phyloP scores from a whole-genome alignment of 2,797 vertebrate species.

The Astyanax mexicanus region DNA sequence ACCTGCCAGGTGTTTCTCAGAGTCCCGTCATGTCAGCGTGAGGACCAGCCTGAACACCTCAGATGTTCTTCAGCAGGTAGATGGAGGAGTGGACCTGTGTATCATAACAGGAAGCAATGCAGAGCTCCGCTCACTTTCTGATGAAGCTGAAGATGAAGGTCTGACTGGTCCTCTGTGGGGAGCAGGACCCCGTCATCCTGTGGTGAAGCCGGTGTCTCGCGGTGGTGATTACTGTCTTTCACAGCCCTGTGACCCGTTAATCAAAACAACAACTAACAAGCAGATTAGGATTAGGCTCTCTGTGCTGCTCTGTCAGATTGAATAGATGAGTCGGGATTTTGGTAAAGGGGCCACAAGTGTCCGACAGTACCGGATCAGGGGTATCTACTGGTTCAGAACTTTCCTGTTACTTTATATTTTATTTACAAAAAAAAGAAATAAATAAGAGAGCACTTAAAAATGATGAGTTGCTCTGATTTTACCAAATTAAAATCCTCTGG shows the following conservation, averaged over 20 bases:
- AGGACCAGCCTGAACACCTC: not conserved
- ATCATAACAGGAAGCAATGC: not conserved
- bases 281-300: slow-evolving; percentile 84
- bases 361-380: not conserved
- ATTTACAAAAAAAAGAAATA: too few relatives aligned
- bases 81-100: not conserved
- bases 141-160: not conserved
- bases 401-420: too few relatives aligned
- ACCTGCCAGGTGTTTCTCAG: slow-evolving; percentile 37
- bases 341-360: slow-evolving; percentile 68
- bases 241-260: slow-evolving; percentile 71
- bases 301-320: slow-evolving; percentile 59
- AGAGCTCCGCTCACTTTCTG: not conserved
- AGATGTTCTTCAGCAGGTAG: not conserved
- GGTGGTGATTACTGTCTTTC: slow-evolving; percentile 60
- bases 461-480: too few relatives aligned
- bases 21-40: slow-evolving; percentile 22
- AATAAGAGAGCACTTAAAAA: too few relatives aligned
- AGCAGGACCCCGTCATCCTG: not conserved
- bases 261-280: slow-evolving; percentile 74
- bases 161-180: not conserved
- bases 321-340: slow-evolving; percentile 68
- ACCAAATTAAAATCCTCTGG: too few relatives aligned
- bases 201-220: slow-evolving; percentile 1
- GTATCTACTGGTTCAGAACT: too few relatives aligned